These are phyloP conservation scores for Agrotis clavis DNA, from an alignment of 2,888 invertebrate genomes.

Conservation along the genomic window DNA sequence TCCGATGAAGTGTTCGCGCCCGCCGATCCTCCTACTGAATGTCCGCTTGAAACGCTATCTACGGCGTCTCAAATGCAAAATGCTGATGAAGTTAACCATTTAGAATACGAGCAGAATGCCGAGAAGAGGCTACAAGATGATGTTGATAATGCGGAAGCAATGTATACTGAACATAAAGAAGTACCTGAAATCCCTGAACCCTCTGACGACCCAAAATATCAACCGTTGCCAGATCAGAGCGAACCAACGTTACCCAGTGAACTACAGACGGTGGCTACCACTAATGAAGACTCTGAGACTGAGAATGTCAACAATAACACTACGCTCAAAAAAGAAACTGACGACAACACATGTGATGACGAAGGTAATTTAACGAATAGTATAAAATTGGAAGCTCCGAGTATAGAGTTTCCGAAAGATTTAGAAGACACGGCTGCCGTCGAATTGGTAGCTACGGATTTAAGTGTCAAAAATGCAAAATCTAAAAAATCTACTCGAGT, in stretches of 20 bases:
- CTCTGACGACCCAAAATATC: conserved; percentile 70
- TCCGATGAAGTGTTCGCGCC: conserved; percentile 77
- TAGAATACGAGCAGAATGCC: conserved; percentile 76
- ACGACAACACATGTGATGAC: conserved; percentile 46
- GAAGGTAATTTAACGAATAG: conserved; percentile 60
- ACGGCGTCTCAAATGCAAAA: conserved; percentile 72
- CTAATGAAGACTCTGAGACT: conserved; percentile 31
- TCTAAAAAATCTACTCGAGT: conserved; percentile 71
- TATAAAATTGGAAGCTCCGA: conserved; percentile 55
- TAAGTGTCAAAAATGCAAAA: conserved; percentile 84
- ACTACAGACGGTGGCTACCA: conserved; percentile 41
- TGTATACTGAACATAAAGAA: conserved; percentile 80
- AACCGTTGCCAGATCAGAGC: conserved; percentile 75
- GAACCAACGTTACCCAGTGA: conserved; percentile 72
- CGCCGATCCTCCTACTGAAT: conserved; percentile 73
- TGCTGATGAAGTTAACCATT: conserved; percentile 73
- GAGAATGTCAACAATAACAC: conserved; percentile 36
- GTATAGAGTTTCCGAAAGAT: conserved; percentile 58
- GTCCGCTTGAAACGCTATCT: conserved; percentile 76
- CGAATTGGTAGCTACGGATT: conserved; percentile 90
- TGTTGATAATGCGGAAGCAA: conserved; percentile 69
- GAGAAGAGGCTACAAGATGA: conserved; percentile 81
- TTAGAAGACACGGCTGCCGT: conserved; percentile 73
- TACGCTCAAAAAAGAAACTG: conserved; percentile 39
- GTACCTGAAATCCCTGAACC: conserved; percentile 80